These are phyloP conservation scores for Mus caroli DNA, from an alignment of 2,797 vertebrate species.

Conservation along the genomic window DNA sequence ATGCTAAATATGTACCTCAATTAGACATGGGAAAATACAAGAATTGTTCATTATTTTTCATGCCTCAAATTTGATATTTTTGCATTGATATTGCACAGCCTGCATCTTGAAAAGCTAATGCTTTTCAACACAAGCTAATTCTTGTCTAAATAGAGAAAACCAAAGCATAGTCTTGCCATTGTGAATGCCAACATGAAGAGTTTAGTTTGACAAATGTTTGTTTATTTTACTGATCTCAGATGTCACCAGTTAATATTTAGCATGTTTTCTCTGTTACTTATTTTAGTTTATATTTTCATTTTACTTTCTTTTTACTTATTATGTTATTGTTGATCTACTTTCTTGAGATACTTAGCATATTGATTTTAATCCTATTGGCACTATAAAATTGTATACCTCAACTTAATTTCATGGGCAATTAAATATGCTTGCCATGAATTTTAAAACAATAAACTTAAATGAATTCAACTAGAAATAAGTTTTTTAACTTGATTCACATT, in stretches of 20 bases:
- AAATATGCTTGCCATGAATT: neutral
- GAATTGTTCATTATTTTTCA: neutral
- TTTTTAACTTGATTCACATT: slow-evolving; percentile 24
- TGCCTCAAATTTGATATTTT: slow-evolving; percentile 1
- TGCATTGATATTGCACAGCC: neutral
- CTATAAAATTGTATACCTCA: neutral
- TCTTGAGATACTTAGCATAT: slow-evolving; percentile 15
- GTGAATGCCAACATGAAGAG: neutral
- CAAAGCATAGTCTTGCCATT: neutral
- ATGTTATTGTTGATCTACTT: neutral
- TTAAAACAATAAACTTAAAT: neutral
- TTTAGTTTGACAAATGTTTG: neutral
- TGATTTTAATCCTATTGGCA: slow-evolving; percentile 14
- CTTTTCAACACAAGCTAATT: neutral
- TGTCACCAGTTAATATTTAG: neutral
- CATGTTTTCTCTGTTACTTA: neutral
- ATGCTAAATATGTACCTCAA: neutral
- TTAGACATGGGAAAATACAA: neutral
- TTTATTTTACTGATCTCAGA: neutral
- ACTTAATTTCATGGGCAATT: neutral
- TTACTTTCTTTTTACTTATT: neutral
- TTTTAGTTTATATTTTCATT: neutral
- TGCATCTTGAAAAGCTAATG: neutral
- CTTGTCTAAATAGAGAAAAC: slow-evolving; percentile 3
- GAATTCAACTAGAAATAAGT: slow-evolving; percentile 11